These are phyloP conservation scores for Morone chrysops DNA, from an alignment of 2,113 vertebrate genomes.

Conservation along the genomic window DNA sequence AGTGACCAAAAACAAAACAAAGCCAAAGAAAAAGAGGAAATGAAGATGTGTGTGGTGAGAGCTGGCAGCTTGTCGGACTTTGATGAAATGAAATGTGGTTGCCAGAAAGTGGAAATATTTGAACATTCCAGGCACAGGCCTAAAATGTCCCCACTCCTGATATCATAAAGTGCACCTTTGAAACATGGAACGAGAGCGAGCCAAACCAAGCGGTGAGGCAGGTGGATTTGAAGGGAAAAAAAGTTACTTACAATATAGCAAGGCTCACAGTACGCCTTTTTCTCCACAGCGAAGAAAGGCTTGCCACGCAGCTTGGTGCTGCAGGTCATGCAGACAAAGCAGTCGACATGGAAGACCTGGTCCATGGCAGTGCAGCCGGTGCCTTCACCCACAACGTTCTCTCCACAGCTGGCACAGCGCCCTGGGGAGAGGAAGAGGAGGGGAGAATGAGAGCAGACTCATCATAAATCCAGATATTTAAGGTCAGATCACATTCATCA, in stretches of 20 bases:
- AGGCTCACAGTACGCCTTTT: slow-evolving; percentile 97
- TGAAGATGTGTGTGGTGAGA: slow-evolving; percentile 30
- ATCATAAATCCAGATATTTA: background rate
- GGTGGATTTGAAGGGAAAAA: slow-evolving; percentile 1
- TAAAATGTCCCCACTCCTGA: background rate
- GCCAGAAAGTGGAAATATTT: slow-evolving; percentile 7
- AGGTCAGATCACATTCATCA: slow-evolving; percentile 20
- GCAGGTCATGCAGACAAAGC: slow-evolving; percentile 95
- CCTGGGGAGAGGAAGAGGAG: slow-evolving; percentile 81
- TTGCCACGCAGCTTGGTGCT: slow-evolving; percentile 93
- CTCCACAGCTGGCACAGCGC: slow-evolving; percentile 94
- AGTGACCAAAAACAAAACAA: slow-evolving; percentile 39
- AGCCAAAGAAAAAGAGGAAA: slow-evolving; percentile 34
- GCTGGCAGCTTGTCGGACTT: background rate
- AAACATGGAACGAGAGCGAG: slow-evolving; percentile 16
- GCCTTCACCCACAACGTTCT: slow-evolving; percentile 97
- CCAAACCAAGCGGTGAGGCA: background rate
- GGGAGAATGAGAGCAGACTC: slow-evolving; percentile 31
- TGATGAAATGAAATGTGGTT: slow-evolving; percentile 29
- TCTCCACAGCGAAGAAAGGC: slow-evolving; percentile 97
- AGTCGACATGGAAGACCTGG: slow-evolving; percentile 97
- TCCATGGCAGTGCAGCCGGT: slow-evolving; percentile 99
- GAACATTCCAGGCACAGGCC: slow-evolving; percentile 23
- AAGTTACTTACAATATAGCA: slow-evolving; percentile 95
- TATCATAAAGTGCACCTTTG: slow-evolving; percentile 19